These are phyloP conservation scores for Drosophila mimica DNA, from an alignment of 2,888 invertebrate species.

Conservation along the genomic window DNA sequence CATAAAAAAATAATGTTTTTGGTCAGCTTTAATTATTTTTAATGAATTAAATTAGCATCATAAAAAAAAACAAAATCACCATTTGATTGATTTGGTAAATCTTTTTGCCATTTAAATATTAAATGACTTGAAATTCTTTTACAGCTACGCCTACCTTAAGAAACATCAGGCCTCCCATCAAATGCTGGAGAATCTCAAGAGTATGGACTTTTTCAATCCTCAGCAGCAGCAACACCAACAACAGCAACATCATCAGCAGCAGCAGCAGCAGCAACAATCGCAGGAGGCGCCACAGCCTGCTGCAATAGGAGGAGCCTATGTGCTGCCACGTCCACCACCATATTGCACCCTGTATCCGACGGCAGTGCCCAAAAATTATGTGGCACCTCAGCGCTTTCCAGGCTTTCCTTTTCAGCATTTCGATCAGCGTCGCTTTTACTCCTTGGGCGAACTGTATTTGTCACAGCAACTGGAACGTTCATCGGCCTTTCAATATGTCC, in stretches of 20 bases:
- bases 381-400: conserved; percentile 70
- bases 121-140: neutral
- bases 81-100: neutral
- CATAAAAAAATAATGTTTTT: neutral
- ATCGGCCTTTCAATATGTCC: conserved; percentile 85
- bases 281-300: conserved; percentile 8
- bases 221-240: conserved; percentile 47
- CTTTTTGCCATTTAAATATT: neutral
- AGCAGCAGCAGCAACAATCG: conserved; percentile 24
- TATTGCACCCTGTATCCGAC: conserved; percentile 54
- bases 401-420: conserved; percentile 79
- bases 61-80: too few relatives aligned
- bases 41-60: too few relatives aligned
- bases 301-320: conserved; percentile 31
- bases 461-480: conserved; percentile 83
- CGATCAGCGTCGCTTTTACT: conserved; percentile 83
- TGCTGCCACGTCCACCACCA: conserved; percentile 62
- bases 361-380: conserved; percentile 55
- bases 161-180: conserved; percentile 85
- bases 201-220: conserved; percentile 75
- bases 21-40: too few relatives aligned
- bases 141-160: conserved; percentile 86
- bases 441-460: conserved; percentile 83
- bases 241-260: conserved; percentile 38
- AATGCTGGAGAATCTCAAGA: conserved; percentile 83